Base-by-base conservation (phyloP, 2,113 vertebrate species). In the Grantiella picta region DNA sequence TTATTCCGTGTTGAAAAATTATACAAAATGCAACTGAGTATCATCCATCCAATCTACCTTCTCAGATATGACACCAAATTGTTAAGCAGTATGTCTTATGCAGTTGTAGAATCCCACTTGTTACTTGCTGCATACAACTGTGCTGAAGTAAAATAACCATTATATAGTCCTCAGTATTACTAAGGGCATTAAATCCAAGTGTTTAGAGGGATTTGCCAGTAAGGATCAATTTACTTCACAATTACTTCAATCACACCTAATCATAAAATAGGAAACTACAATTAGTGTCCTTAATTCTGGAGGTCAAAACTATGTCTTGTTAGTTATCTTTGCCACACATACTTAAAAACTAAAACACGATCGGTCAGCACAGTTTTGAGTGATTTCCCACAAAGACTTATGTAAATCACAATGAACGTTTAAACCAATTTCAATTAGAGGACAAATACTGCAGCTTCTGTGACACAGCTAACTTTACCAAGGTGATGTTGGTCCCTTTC, bases 401-500 rank as follows among this genome's bases (percentile, higher is more conserved):
- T 3, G 2, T 14, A 64, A 65, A 57, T 49, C 66, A 52, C 52
- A 89, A 44, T 5, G 0, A 19, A 64, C 52, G 12, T 84, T 83
- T 73, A 64, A 90, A 64, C 4, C 14, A 42, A 42, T 69, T 84
- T 68, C 61, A 85, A 29, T 42, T 12, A 49, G 5, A 94, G 61
- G 53, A 76, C 50, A 54, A 85, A n/a, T 20, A 64, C 9, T 56
- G 35, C 38, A 80, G 66, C 11, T 64, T 85, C 33, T 63, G 45
- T 49, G 49, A 76, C 66, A 71, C 45, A 38, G 53, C 12, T 25
- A 86, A 78, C 64, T 75, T 97, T 96, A 99, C 99, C 99, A 84
- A 99, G 98, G 94, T 99, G 99, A 81, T 99, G 99, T 54, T 99
- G 99, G 82, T 99, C 99, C 89, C 99, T 98, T 95, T 99, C 99